Base-by-base conservation (phyloP, 2,888 invertebrate species). In the Synergus gifuensis region DNA sequence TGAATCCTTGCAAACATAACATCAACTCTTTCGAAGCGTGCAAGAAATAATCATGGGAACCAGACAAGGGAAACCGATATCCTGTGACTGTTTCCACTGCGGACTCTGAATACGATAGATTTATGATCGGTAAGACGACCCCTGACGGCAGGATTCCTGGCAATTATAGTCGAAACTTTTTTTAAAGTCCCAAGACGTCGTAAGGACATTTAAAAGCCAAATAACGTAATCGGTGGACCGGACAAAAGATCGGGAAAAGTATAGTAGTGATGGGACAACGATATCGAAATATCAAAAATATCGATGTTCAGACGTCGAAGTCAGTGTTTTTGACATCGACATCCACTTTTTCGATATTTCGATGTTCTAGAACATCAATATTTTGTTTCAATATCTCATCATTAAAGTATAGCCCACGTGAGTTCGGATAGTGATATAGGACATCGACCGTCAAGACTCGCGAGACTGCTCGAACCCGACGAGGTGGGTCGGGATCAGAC, bases 1-100 rank as follows among this genome's bases (percentile, higher is more conserved):
- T 87, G 83, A 86, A 79, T 80, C 78, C 79, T 79, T 80, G 80
- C 73, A 46, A 7, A 46, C 0, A 7, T 12, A 46, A 28, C 28
- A 28, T 28, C 28, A 28, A 28, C 28, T 28, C 28, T 3, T 28
- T 28, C 28, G 28, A 28, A 3, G 28, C 28, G 28, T 28, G 28
- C 28, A 28, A 28, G 28, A 28, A 28, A 28, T 28, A 28, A 28
- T 28, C 28, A 28, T 3, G 3, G 28, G 28, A 28, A 28, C 28
- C 28, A 28, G 28, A 3, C 28, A 28, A 28, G 28, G 28, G 28
- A 28, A 28, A 28, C 28, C 28, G 28, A 28, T 28, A 28, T 28
- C 28, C 28, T 28, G 28, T 28, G 28, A 3, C 28, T 28, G 28
- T 28, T 28, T 28, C 28, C 28, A 28, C 28, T 3, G 28, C 28